These are phyloP conservation scores for Zoanthus gigantus DNA, from an alignment of 92 coral and sea anemone genomes.

Conservation along the genomic window DNA sequence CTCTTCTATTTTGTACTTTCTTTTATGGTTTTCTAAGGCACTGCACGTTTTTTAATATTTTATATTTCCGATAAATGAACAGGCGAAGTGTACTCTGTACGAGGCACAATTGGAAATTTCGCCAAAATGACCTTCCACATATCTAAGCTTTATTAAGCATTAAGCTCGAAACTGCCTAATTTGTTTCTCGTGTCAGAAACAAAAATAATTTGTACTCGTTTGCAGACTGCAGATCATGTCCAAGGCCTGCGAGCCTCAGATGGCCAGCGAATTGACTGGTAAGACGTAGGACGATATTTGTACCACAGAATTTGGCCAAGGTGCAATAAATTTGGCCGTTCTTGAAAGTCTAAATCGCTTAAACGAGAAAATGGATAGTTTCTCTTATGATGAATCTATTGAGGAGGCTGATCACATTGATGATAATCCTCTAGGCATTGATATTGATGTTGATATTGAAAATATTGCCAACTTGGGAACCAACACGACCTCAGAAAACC, in stretches of 20 bases:
- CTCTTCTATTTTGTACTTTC: background rate
- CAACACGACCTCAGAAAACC: constrained; percentile 15
- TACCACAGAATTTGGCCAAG: constrained; percentile 27
- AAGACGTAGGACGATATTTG: constrained; percentile 9
- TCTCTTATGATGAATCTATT: constrained; percentile 13
- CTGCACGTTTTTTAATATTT: constrained; percentile 1
- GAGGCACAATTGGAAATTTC: background rate
- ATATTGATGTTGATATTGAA: constrained; percentile 19
- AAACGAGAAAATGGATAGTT: constrained; percentile 42
- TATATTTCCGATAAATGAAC: constrained; percentile 7
- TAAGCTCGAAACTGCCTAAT: too few species aligned
- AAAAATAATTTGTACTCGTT: background rate
- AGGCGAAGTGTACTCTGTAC: constrained; percentile 48
- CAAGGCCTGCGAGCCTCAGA: constrained; percentile 8
- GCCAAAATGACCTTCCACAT: constrained; percentile 15
- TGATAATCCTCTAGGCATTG: constrained; percentile 1
- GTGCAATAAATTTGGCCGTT: background rate
- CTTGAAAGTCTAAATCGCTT: constrained; percentile 8
- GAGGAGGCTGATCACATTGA: constrained; percentile 8
- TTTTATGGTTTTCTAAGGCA: constrained; percentile 26
- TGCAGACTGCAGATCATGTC: constrained; percentile 30
- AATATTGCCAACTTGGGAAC: constrained; percentile 27
- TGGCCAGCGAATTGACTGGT: background rate
- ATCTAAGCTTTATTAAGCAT: background rate
- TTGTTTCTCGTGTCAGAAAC: constrained; percentile 29